Evolutionary conservation across 2,888 invertebrate genomes (phyloP).

Genomic region (Nysson spinosus): DNA sequence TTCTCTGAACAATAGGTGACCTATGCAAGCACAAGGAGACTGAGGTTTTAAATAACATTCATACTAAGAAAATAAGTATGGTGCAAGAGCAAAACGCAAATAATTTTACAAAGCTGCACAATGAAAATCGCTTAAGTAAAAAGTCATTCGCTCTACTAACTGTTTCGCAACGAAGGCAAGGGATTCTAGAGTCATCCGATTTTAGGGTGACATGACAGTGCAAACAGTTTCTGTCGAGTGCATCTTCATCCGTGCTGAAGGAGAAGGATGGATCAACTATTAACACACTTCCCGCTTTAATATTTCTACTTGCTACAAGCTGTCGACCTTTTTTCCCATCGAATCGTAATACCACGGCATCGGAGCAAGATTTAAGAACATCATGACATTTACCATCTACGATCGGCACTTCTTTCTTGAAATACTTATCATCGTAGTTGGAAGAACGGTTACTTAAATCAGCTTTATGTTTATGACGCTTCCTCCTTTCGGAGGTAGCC

Average conservation of each 20-base stretch:
- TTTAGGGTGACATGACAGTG: constrained; percentile 68
- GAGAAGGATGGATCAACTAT: constrained; percentile 72
- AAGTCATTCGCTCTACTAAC: constrained; percentile 57
- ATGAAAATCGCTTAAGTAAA: constrained; percentile 1
- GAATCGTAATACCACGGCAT: constrained; percentile 59
- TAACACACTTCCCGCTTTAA: constrained; percentile 73
- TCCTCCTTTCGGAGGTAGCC: constrained; percentile 28
- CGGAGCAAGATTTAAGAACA: constrained; percentile 65
- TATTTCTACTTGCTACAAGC: constrained; percentile 74
- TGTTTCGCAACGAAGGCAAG: constrained; percentile 69
- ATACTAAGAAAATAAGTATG: neutral
- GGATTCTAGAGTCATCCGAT: constrained; percentile 58
- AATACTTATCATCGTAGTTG: neutral
- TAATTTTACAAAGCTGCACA: neutral
- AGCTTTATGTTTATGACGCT: constrained; percentile 45
- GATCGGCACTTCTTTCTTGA: constrained; percentile 13
- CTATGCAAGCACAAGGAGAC: constrained; percentile 55
- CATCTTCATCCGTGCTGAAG: constrained; percentile 66
- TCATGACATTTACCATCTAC: constrained; percentile 62
- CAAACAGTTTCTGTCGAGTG: constrained; percentile 68
- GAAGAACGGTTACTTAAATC: neutral
- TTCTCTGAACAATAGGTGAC: constrained; percentile 74
- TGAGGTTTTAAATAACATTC: neutral
- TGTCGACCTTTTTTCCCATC: constrained; percentile 73
- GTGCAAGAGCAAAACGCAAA: constrained; percentile 1